A percentile compares a stretch with the other conserved stretches of the same genome.
phyloP scores from a whole-genome alignment of 2,888 invertebrate genomes.

The Lycophotia porphyrea region DNA sequence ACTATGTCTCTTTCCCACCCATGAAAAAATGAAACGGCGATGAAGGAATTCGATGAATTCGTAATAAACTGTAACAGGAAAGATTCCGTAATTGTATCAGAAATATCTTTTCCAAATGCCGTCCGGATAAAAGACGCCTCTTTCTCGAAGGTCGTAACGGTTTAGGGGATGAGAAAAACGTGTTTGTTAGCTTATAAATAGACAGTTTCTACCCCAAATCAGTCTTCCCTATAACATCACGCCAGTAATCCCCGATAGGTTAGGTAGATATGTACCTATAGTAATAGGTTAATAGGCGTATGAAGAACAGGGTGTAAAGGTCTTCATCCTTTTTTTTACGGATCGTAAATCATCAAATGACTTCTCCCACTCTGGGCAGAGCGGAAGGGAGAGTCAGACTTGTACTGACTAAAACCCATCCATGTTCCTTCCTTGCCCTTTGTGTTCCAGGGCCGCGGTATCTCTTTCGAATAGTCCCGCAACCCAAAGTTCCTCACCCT shows the following conservation, averaged over 20 bases:
- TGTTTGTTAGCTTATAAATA: not conserved
- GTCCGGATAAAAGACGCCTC: not conserved
- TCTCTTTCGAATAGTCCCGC: too few relatives aligned
- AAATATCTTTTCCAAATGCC: not conserved
- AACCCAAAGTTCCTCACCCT: too few relatives aligned
- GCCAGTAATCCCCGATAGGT: not conserved
- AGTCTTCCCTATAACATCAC: not conserved
- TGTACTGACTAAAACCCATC: too few relatives aligned
- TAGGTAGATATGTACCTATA: not conserved
- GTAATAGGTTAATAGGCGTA: not conserved
- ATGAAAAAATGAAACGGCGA: slow-evolving; percentile 10
- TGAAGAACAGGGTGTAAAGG: not conserved
- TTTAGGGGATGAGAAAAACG: not conserved
- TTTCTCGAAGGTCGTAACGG: not conserved
- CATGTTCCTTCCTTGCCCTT: too few relatives aligned
- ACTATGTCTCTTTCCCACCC: not conserved
- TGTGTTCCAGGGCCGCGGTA: too few relatives aligned
- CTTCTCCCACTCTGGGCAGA: too few relatives aligned
- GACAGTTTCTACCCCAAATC: not conserved
- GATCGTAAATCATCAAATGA: too few relatives aligned
- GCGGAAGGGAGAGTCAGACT: too few relatives aligned
- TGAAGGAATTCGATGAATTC: slow-evolving; percentile 26
- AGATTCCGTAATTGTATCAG: slow-evolving; percentile 17
- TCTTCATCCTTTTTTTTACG: too few relatives aligned
- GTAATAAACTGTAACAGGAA: not conserved